These are phyloP conservation scores for Pipra filicauda DNA, from an alignment of 2,113 vertebrate genomes.

Conservation along the genomic window DNA sequence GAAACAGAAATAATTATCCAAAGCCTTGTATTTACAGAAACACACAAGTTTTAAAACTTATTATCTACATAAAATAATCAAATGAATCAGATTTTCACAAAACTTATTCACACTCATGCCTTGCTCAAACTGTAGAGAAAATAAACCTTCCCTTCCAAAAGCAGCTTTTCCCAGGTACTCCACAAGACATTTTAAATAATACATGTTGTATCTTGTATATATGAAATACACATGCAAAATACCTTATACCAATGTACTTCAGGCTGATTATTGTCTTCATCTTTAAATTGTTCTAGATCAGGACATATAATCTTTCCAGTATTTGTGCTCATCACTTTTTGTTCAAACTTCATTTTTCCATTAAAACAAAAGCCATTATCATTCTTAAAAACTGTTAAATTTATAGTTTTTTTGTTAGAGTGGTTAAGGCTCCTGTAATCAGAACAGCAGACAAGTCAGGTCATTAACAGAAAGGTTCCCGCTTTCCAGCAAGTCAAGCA, in stretches of 20 bases:
- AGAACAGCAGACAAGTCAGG: conserved; percentile 17
- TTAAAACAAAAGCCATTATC: conserved; percentile 72
- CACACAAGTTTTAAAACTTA: background rate
- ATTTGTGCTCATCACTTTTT: background rate
- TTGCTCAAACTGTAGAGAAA: background rate
- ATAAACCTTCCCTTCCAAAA: background rate
- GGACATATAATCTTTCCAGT: conserved; percentile 78
- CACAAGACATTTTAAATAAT: background rate
- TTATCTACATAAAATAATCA: background rate
- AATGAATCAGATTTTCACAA: background rate
- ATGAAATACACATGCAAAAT: background rate
- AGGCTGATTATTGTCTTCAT: conserved; percentile 58
- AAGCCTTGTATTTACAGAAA: background rate
- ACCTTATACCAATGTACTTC: conserved; percentile 87
- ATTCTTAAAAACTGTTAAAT: conserved; percentile 60
- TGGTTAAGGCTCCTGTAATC: conserved; percentile 70
- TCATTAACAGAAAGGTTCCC: background rate
- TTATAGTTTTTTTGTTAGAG: conserved; percentile 25
- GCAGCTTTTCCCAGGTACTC: background rate
- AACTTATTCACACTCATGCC: background rate
- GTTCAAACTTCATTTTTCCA: conserved; percentile 20
- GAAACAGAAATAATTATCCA: background rate
- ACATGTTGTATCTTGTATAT: background rate
- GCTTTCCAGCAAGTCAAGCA: background rate
- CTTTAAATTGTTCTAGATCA: conserved; percentile 64